phyloP scores from a whole-genome alignment of 1,140 invertebrate genomes.

The Sycobia sp. region DNA sequence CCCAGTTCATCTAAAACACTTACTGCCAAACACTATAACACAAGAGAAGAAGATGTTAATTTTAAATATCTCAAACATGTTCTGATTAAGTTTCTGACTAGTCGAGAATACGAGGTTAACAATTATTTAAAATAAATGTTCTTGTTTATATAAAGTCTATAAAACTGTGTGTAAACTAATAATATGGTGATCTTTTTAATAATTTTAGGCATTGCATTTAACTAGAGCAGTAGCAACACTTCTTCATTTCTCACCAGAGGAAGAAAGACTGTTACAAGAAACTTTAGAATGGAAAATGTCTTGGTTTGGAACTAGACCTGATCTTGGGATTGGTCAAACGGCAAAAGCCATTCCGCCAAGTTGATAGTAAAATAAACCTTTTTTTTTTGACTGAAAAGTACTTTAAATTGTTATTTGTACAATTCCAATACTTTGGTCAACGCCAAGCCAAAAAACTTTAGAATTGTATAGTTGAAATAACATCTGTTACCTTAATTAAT shows the following conservation, averaged over 20 bases:
- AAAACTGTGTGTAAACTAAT: not conserved
- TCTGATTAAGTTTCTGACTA: constrained; percentile 89
- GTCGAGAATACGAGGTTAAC: constrained; percentile 77
- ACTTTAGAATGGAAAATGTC: constrained; percentile 88
- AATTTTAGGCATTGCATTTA: constrained; percentile 81
- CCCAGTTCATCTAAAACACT: constrained; percentile 66
- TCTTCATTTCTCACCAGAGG: constrained; percentile 82
- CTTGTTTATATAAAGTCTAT: not conserved
- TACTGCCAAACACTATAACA: constrained; percentile 48
- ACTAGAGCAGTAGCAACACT: constrained; percentile 86
- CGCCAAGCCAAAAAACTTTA: constrained; percentile 5
- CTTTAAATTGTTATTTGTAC: constrained; percentile 8
- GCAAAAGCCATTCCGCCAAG: constrained; percentile 66
- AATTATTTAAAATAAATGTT: constrained; percentile 4
- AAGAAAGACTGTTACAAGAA: constrained; percentile 85
- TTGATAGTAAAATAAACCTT: constrained; percentile 52
- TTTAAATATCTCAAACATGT: constrained; percentile 91
- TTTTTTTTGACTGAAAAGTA: not conserved
- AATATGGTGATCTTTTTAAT: not conserved
- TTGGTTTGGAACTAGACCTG: constrained; percentile 77
- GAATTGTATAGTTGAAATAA: not conserved
- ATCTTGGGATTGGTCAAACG: constrained; percentile 65
- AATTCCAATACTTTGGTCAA: not conserved
- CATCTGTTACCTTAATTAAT: constrained; percentile 1
- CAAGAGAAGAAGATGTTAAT: constrained; percentile 75